Conservation (phyloP, 2,797 vertebrate species). For the Catamblyrhynchus diadema region DNA sequence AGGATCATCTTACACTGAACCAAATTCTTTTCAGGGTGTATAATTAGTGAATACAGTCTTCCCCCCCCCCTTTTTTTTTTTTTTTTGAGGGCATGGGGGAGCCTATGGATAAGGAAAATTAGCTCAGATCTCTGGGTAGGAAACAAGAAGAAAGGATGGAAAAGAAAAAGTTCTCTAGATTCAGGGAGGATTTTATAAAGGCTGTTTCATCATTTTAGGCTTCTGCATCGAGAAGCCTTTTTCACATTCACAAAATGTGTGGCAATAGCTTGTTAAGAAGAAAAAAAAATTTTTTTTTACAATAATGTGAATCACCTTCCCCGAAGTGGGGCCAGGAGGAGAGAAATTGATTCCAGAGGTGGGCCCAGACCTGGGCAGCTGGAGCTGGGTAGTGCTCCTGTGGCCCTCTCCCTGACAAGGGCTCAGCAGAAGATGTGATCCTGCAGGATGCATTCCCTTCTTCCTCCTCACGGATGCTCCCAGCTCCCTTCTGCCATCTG, state of each 20-base stretch:
- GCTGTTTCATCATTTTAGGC: neutral
- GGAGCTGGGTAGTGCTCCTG: neutral
- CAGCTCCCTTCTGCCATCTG: neutral
- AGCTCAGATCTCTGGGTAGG: slow-evolving; percentile 66
- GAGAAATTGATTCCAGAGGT: neutral
- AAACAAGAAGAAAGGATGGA: slow-evolving; percentile 61
- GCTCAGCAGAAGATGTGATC: neutral
- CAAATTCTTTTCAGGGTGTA: slow-evolving; percentile 84
- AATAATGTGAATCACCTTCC: neutral
- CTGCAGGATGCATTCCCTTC: neutral
- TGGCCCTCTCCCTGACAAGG: neutral
- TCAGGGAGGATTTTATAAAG: neutral
- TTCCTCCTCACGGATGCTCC: neutral
- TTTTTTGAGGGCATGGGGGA: slow-evolving; percentile 16
- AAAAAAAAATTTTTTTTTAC: neutral
- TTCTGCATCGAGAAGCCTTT: neutral
- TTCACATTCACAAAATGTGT: neutral
- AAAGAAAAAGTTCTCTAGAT: slow-evolving; percentile 54
- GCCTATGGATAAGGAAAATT: slow-evolving; percentile 65
- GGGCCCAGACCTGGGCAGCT: neutral
- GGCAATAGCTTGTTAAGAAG: neutral
- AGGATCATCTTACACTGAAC: slow-evolving; percentile 96
- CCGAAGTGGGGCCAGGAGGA: neutral
- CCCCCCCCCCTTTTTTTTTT: fast-evolving
- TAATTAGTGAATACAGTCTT: slow-evolving; percentile 80